Percentiles rank a stretch among this genome's conserved stretches.
Evolutionary conservation across 1,140 invertebrate genomes (phyloP).

Genomic region (Pissodes strobi): DNA sequence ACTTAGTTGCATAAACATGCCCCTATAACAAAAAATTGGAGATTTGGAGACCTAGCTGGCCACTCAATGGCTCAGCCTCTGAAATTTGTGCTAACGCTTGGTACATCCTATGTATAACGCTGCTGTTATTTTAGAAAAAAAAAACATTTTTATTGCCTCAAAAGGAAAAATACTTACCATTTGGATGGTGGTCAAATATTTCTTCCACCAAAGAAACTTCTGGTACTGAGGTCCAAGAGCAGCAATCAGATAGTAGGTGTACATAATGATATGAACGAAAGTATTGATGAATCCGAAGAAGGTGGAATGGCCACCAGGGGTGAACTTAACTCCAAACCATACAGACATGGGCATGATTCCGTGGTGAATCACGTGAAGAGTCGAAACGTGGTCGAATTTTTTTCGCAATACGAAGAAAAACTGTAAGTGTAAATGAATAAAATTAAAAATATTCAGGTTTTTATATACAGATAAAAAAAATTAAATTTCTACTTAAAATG

Average conservation of each 20-base stretch:
- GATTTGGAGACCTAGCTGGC: too few relatives aligned
- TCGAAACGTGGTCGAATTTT: constrained; percentile 91
- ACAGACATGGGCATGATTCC: constrained; percentile 95
- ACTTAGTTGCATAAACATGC: too few relatives aligned
- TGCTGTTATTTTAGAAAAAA: too few relatives aligned
- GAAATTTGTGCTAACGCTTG: too few relatives aligned
- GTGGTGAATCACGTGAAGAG: constrained; percentile 94
- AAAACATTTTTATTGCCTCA: too few relatives aligned
- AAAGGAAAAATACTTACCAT: too few relatives aligned
- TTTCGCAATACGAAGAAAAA: constrained; percentile 92
- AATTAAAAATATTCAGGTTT: neutral
- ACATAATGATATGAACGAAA: constrained; percentile 86
- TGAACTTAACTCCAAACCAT: constrained; percentile 96
- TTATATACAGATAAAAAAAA: too few relatives aligned
- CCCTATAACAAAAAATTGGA: too few relatives aligned
- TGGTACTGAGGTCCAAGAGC: constrained; percentile 83
- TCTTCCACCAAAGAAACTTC: constrained; percentile 92
- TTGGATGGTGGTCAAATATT: constrained; percentile 85
- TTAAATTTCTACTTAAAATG: too few relatives aligned
- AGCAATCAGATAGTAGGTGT: constrained; percentile 83
- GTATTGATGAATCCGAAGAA: constrained; percentile 87
- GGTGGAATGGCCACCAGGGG: constrained; percentile 80
- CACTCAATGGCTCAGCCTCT: too few relatives aligned
- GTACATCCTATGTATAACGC: too few relatives aligned
- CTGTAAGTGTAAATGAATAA: constrained; percentile 60